Percentiles rank a stretch among this genome's conserved stretches.
phyloP scores from a whole-genome alignment of 30 jellyfish, hydroid and myxozoan genomes.

The Nemopilema nomurai region DNA sequence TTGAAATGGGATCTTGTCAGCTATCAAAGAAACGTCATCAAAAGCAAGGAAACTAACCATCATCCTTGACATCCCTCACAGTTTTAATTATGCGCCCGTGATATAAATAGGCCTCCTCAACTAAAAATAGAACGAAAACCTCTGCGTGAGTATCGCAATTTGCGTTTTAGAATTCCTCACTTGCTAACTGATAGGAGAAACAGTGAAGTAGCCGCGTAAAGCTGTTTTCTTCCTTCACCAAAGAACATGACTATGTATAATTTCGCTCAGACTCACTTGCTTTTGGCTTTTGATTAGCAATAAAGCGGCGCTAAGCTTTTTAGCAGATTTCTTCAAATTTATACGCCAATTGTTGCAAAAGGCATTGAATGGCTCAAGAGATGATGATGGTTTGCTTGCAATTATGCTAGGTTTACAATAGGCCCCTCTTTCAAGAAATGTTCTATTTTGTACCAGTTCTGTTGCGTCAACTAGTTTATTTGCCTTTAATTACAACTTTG shows the following conservation, averaged over 20 bases:
- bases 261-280: background rate
- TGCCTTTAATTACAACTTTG: too few species aligned
- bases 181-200: background rate
- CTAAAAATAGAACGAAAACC: constrained; percentile 63
- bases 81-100: constrained; percentile 95
- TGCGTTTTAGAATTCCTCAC: background rate
- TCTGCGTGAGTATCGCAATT: background rate
- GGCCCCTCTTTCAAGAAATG: background rate
- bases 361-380: background rate
- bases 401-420: background rate
- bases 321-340: too few species aligned
- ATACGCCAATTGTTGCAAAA: background rate
- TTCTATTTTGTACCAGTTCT: too few species aligned
- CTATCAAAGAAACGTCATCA: background rate
- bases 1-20: background rate
- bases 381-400: constrained; percentile 51
- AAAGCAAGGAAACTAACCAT: constrained; percentile 86
- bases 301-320: too few species aligned
- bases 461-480: too few species aligned
- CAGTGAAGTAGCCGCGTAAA: background rate
- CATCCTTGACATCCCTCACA: constrained; percentile 89
- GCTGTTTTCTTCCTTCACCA: background rate
- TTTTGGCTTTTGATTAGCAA: background rate
- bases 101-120: constrained; percentile 92
- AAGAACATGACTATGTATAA: background rate